Percentiles rank a stretch among this genome's conserved stretches.
Evolutionary conservation across 1,140 invertebrate genomes (phyloP).

Genomic region (Arion vulgaris): DNA sequence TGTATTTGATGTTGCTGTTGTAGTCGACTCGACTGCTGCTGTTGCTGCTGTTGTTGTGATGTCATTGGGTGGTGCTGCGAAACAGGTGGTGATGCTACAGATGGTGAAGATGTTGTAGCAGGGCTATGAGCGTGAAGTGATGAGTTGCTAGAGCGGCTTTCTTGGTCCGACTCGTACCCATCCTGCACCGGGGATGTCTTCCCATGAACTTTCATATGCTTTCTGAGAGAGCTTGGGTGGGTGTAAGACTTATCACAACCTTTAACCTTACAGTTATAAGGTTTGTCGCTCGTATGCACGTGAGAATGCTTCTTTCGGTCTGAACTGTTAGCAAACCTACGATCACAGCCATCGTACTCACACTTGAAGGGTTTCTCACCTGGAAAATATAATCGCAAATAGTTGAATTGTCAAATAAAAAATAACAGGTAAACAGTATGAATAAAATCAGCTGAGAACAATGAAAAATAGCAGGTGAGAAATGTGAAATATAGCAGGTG

Average conservation of each 20-base stretch:
- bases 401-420: no score
- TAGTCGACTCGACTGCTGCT: slow-evolving; percentile 29
- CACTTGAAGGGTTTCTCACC: slow-evolving; percentile 99
- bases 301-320: slow-evolving; percentile 99
- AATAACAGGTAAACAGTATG: no score
- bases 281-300: slow-evolving; percentile 99
- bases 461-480: no score
- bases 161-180: slow-evolving; percentile 60
- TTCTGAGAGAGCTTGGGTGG: slow-evolving; percentile 95
- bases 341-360: slow-evolving; percentile 95
- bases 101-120: slow-evolving; percentile 32
- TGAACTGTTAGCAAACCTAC: slow-evolving; percentile 97
- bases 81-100: slow-evolving; percentile 35
- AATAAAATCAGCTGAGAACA: no score
- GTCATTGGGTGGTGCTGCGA: slow-evolving; percentile 36
- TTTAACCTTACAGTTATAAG: slow-evolving; percentile 96
- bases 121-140: slow-evolving; percentile 51
- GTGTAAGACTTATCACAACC: slow-evolving; percentile 99
- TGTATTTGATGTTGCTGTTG: slow-evolving; percentile 36
- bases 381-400: slow-evolving; percentile 75
- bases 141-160: slow-evolving; percentile 47
- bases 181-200: slow-evolving; percentile 75
- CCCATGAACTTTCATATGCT: slow-evolving; percentile 95
- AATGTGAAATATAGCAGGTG: no score
- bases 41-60: slow-evolving; percentile 16